These are phyloP conservation scores for Diceros bicornis DNA, from an alignment of 2,797 vertebrate genomes.

Conservation along the genomic window DNA sequence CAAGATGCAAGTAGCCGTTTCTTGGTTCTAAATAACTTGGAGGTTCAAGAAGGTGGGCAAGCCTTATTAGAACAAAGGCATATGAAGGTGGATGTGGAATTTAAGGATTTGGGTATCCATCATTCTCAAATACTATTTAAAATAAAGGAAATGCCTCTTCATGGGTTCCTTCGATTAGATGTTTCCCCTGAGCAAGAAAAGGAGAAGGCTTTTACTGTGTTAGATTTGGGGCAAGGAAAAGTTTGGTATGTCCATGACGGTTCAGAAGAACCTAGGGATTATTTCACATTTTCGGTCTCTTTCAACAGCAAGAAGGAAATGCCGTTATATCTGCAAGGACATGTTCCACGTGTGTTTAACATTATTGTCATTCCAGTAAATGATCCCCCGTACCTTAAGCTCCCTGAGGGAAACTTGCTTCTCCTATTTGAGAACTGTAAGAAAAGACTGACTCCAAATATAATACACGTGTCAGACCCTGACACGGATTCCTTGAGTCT, in stretches of 20 bases:
- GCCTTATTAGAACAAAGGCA: slow-evolving; percentile 93
- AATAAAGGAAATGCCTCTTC: slow-evolving; percentile 91
- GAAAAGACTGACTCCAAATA: slow-evolving; percentile 91
- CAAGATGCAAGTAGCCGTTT: slow-evolving; percentile 89
- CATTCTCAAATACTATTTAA: slow-evolving; percentile 94
- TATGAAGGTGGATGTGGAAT: slow-evolving; percentile 93
- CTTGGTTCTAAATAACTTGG: slow-evolving; percentile 92
- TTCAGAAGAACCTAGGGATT: slow-evolving; percentile 93
- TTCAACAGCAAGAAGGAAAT: slow-evolving; percentile 91
- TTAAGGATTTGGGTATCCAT: slow-evolving; percentile 92
- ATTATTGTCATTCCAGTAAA: slow-evolving; percentile 94
- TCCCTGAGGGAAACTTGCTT: slow-evolving; percentile 94
- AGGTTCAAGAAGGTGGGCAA: slow-evolving; percentile 93
- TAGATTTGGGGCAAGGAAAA: slow-evolving; percentile 93
- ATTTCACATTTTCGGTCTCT: slow-evolving; percentile 94
- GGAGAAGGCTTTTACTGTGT: slow-evolving; percentile 93
- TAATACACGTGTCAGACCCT: slow-evolving; percentile 92
- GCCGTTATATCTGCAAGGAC: slow-evolving; percentile 90
- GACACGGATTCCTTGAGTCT: slow-evolving; percentile 91
- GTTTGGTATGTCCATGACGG: slow-evolving; percentile 95
- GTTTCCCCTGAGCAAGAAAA: slow-evolving; percentile 89
- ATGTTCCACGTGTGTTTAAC: slow-evolving; percentile 91
- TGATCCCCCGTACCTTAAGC: slow-evolving; percentile 93
- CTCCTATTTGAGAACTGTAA: slow-evolving; percentile 94
- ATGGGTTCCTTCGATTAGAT: slow-evolving; percentile 93